These are phyloP conservation scores for Acyrthosiphon pisum DNA, from an alignment of 1,140 invertebrate genomes.

Conservation along the genomic window DNA sequence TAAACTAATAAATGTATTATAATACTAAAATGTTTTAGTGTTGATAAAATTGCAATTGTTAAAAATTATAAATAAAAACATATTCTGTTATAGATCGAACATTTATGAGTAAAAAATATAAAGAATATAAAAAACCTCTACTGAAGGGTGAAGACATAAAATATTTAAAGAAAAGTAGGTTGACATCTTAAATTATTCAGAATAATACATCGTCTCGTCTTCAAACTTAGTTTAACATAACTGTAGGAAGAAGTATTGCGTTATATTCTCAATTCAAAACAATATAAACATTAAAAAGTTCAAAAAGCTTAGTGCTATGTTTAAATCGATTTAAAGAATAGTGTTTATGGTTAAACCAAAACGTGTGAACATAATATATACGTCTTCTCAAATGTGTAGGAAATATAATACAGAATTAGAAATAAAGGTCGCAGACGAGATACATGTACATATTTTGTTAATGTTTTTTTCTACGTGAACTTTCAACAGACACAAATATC, in stretches of 20 bases:
- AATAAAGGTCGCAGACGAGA: background rate
- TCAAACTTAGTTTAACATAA: background rate
- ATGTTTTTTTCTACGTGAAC: constrained; percentile 5
- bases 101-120: background rate
- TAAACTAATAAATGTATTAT: no score
- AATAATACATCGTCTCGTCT: no score
- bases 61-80: background rate
- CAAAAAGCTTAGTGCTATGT: background rate
- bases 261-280: background rate
- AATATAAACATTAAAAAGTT: constrained; percentile 11
- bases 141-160: background rate
- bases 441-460: background rate
- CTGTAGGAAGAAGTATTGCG: background rate
- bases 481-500: background rate
- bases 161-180: background rate
- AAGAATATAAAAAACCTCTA: background rate
- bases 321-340: background rate
- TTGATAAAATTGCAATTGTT: background rate
- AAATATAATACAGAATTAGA: background rate
- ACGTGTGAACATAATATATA: background rate
- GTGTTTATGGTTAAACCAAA: background rate
- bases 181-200: constrained; percentile 17
- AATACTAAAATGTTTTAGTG: background rate
- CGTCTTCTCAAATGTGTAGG: background rate
- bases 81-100: background rate